Evolutionary conservation across 2,113 vertebrate species (phyloP).

Genomic region (Erythrolamprus reginae): DNA sequence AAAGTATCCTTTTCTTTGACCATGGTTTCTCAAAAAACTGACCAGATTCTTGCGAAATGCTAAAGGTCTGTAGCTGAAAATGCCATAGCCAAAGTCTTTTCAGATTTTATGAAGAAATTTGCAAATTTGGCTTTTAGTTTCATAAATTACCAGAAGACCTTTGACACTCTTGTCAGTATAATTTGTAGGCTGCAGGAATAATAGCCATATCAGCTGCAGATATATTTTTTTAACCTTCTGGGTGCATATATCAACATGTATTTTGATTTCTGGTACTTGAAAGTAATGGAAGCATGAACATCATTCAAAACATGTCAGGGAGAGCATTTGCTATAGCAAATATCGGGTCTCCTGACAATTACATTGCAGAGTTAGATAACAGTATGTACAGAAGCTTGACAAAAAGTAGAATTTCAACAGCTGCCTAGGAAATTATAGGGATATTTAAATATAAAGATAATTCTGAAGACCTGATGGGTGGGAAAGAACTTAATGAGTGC

Average conservation of each 20-base stretch:
- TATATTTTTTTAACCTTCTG: neutral
- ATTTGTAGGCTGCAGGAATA: neutral
- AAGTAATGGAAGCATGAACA: neutral
- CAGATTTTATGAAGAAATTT: neutral
- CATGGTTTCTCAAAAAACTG: neutral
- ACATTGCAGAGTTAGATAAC: neutral
- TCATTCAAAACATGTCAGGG: neutral
- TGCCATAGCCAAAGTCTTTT: neutral
- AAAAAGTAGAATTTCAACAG: neutral
- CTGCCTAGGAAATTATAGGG: neutral
- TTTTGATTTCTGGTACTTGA: neutral
- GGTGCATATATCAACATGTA: neutral
- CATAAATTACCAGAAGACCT: neutral
- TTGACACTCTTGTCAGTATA: neutral
- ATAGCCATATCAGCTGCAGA: neutral
- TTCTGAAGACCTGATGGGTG: neutral
- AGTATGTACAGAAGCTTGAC: neutral
- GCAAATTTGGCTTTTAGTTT: neutral
- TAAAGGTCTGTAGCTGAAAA: neutral
- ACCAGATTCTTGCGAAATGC: neutral
- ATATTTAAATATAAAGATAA: neutral
- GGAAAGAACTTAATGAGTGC: neutral
- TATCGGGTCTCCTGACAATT: neutral
- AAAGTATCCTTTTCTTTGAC: neutral
- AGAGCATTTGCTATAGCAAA: neutral